phyloP scores from a whole-genome alignment of 2,888 invertebrate genomes.

The Caradrina kadenii region DNA sequence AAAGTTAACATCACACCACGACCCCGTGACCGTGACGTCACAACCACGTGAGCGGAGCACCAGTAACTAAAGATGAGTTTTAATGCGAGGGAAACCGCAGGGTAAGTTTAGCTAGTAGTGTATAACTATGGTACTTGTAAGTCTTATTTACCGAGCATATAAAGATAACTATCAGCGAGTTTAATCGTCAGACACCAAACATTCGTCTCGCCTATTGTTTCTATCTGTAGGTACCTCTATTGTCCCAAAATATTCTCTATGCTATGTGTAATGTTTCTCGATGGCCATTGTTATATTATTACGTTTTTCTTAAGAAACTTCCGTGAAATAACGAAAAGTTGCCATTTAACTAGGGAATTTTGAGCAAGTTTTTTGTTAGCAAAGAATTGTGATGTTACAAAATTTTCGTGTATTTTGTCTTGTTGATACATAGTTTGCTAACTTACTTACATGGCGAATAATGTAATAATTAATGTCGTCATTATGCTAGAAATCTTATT shows the following conservation, averaged over 20 bases:
- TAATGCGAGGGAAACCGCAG: too few species aligned
- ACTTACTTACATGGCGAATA: slow-evolving; percentile 27
- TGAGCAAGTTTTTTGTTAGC: slow-evolving; percentile 64
- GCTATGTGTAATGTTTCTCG: slow-evolving; percentile 64
- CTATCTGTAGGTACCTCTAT: slow-evolving; percentile 48
- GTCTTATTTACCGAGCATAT: slow-evolving; percentile 32
- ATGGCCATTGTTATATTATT: slow-evolving; percentile 76
- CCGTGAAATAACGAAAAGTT: slow-evolving; percentile 72
- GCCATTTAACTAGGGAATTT: slow-evolving; percentile 63
- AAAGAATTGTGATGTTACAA: slow-evolving; percentile 43
- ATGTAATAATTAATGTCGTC: slow-evolving; percentile 22
- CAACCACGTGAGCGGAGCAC: too few species aligned
- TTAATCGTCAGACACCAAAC: slow-evolving; percentile 50
- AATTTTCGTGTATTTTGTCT: slow-evolving; percentile 31
- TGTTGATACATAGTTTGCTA: slow-evolving; percentile 14
- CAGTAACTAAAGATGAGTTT: too few species aligned
- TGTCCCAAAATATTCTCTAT: slow-evolving; percentile 70
- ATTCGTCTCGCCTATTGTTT: slow-evolving; percentile 59
- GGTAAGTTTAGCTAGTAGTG: background rate
- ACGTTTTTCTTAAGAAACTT: slow-evolving; percentile 80
- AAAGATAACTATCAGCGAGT: slow-evolving; percentile 49
- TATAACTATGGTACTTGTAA: slow-evolving; percentile 10
- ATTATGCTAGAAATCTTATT: slow-evolving; percentile 2
- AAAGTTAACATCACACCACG: too few species aligned
- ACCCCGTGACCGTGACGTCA: too few species aligned